A percentile compares a stretch with the other conserved stretches of the same genome.
Evolutionary conservation across 2,888 invertebrate genomes (phyloP).

Genomic region (Limenitis camilla): DNA sequence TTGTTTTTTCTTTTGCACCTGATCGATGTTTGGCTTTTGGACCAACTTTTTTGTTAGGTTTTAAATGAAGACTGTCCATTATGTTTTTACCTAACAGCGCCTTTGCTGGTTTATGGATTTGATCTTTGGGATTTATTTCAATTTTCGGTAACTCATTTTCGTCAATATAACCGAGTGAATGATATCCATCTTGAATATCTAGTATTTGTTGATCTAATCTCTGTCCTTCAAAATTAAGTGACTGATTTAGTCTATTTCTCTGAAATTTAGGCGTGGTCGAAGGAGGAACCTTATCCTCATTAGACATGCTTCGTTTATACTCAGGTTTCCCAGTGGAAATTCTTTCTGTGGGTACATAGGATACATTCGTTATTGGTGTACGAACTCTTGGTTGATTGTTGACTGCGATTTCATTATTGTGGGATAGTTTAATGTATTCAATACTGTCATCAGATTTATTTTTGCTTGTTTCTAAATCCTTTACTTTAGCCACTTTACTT

Average conservation of each 20-base stretch:
- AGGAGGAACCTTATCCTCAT: slow-evolving; percentile 51
- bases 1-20: slow-evolving; percentile 48
- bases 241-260: slow-evolving; percentile 67
- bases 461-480: slow-evolving; percentile 64
- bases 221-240: slow-evolving; percentile 65
- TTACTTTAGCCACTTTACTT: slow-evolving; percentile 65
- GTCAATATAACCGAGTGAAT: slow-evolving; percentile 64
- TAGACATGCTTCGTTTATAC: slow-evolving; percentile 56
- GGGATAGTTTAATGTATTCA: slow-evolving; percentile 61
- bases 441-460: slow-evolving; percentile 61
- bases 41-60: slow-evolving; percentile 63
- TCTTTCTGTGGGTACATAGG: slow-evolving; percentile 59
- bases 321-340: slow-evolving; percentile 44
- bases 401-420: slow-evolving; percentile 66
- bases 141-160: slow-evolving; percentile 47
- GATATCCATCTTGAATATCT: slow-evolving; percentile 66
- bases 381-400: slow-evolving; percentile 68
- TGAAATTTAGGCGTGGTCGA: slow-evolving; percentile 62
- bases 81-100: slow-evolving; percentile 66
- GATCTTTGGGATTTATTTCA: slow-evolving; percentile 36
- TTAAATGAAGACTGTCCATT: slow-evolving; percentile 65
- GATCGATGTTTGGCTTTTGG: slow-evolving; percentile 64
- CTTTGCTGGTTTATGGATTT: slow-evolving; percentile 58
- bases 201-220: slow-evolving; percentile 67
- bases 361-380: slow-evolving; percentile 64